phyloP scores from a whole-genome alignment of 2,113 vertebrate genomes.

The Lipotes vexillifer region DNA sequence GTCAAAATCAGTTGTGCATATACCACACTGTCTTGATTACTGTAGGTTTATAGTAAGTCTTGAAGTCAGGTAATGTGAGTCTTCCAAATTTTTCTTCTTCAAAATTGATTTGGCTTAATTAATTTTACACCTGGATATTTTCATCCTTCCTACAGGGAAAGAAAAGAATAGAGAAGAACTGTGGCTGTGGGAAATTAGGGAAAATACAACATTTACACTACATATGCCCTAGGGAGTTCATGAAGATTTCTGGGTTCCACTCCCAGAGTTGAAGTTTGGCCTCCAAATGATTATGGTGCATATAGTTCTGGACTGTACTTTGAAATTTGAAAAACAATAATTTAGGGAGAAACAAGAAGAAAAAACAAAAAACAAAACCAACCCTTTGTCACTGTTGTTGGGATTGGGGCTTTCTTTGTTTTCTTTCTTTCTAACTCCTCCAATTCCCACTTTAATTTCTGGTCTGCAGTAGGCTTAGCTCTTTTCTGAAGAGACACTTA shows the following conservation, averaged over 20 bases:
- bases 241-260: background rate
- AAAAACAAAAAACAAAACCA: background rate
- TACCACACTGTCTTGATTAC: background rate
- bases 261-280: background rate
- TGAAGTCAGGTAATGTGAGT: conserved; percentile 22
- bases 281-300: background rate
- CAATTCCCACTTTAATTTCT: background rate
- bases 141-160: conserved; percentile 41
- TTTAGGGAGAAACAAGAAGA: background rate
- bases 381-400: background rate
- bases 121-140: conserved; percentile 8
- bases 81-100: conserved; percentile 29
- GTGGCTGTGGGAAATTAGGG: background rate
- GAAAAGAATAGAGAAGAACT: conserved; percentile 36
- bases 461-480: background rate
- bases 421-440: background rate
- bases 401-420: background rate
- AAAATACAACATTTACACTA: background rate
- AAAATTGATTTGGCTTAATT: conserved; percentile 35
- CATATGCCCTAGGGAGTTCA: background rate
- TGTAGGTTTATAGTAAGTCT: conserved; percentile 2
- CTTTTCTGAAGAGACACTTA: background rate
- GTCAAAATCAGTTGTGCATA: background rate
- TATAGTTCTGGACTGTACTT: background rate
- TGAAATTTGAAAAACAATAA: conserved; percentile 9